Evolutionary conservation across 2,888 invertebrate species (phyloP), one percentile per base, ranked within the genome.

Genomic region (Brenthis hecate): DNA sequence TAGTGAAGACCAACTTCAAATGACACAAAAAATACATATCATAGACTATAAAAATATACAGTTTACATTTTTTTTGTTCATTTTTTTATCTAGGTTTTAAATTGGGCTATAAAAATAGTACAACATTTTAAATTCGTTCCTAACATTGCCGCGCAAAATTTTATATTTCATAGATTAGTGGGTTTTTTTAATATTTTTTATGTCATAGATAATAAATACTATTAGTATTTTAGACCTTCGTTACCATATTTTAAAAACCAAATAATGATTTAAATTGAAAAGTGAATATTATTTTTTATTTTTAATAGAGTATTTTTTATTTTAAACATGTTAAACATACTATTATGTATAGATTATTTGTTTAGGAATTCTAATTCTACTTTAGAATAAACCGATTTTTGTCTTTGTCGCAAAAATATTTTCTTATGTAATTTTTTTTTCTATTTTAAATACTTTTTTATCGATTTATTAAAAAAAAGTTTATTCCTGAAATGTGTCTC

Each of bases 1-100:
- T 8, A 23, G 23, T 4, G 14, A n/a, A 50, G 32, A 60, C 43
- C 28, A 50, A 28, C 28, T 50, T 60, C 48, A 50, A 50, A 32
- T 60, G 60, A 50, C 60, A 60, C 58, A 50, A 48, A 48, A 23
- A 13, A 60, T 60, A 50, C 60, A 60, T 60, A 60, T 60, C 50
- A 60, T 60, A 50, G 48, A n/a, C 16, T 50, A 36, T 6, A 56
- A 50, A 32, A 60, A 14, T 28, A 28, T n/a, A 60, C 28, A 60
- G 32, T 28, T 28, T 32, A 60, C n/a, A 60, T n/a, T 50, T 6
- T 14, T 19, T 43, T 11, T 50, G n/a, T 28, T 60, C 2, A 5
- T 28, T 23, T 14, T 58, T 58, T 23, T 48, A 43, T 56, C 11
- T 56, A 16, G 13, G 1, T 28, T n/a, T 28, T 28, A 28, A 19